Base-by-base conservation (phyloP, 2,797 vertebrate genomes). In the Garrulus glandarius region DNA sequence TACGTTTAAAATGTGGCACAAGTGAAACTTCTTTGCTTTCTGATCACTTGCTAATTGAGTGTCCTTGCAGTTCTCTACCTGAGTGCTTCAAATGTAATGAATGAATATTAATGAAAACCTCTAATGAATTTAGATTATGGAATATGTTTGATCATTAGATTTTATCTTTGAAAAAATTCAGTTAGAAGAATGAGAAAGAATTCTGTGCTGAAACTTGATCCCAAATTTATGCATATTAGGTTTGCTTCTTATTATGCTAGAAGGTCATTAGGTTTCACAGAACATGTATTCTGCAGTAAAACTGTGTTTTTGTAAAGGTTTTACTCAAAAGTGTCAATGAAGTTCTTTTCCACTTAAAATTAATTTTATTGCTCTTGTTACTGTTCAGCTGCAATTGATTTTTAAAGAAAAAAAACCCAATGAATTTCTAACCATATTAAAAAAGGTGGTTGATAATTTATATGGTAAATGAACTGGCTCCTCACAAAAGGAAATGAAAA, bases 61-160 rank as follows among this genome's bases (percentile, higher is more conserved):
- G 41, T 91, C 89, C 82, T 92, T 80, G 59, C 70, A 84, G 53
- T 87, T 88, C 41, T 84, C 68, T 84, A 84, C 92, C 86, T 65
- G 65, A 90, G 27, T 84, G 67, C 77, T 91, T 95, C 52, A 79
- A 89, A 84, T 90, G 15, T 60, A 94, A 63, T 39, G 60, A 82
- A 87, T 75, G 47, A 94, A 92, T 97, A 94, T 89, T 92, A 93
- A 94, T 87, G 77, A 91, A 84, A 95, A 69, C 17, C 39, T 88
- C 16, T 79, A 81, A 89, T 77, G 75, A 87, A 82, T 96, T 91
- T 76, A 87, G 71, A 82, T 91, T 53, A 53, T 67, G 30, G 41
- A 74, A 64, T 77, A 27, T 90, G 49, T 87, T 95, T 94, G 77
- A 94, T 92, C 37, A 39, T 91, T 88, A 89, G 88, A 89, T 94